A percentile compares a stretch with the other conserved stretches of the same genome.
Evolutionary conservation across 2,888 invertebrate species (phyloP).

Genomic region (Euspilapteryx auroguttella): DNA sequence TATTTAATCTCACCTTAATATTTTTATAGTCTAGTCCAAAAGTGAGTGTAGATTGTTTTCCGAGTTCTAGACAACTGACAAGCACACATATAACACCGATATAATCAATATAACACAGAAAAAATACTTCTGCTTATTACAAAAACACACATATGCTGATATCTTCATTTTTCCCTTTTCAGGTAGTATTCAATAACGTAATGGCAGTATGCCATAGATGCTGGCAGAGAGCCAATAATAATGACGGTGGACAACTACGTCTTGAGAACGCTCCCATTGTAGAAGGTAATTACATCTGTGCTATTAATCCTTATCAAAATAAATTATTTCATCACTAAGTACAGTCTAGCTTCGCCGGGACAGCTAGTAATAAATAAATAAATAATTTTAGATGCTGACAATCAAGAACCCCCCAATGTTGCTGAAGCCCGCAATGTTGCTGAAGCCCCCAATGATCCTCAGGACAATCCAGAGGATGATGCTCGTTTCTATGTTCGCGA

Average conservation of each 20-base stretch:
- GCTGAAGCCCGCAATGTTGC: not conserved
- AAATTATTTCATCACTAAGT: too few species aligned
- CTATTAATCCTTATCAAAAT: slow-evolving; percentile 1
- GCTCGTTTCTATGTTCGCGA: slow-evolving; percentile 3
- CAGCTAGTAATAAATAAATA: too few species aligned
- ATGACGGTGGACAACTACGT: not conserved
- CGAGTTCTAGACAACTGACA: slow-evolving; percentile 5
- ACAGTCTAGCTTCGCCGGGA: too few species aligned
- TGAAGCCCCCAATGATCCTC: slow-evolving; percentile 1
- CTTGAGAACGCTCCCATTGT: slow-evolving; percentile 2
- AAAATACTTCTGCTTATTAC: slow-evolving; percentile 4
- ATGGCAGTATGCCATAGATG: not conserved
- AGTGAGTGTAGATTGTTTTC: slow-evolving; percentile 5
- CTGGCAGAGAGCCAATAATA: not conserved
- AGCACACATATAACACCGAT: slow-evolving; percentile 5
- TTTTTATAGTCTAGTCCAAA: slow-evolving; percentile 5
- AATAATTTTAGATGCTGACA: slow-evolving; percentile 5
- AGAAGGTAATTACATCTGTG: slow-evolving; percentile 1
- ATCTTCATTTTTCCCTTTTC: not conserved
- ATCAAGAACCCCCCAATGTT: slow-evolving; percentile 5
- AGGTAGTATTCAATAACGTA: not conserved
- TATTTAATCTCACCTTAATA: slow-evolving; percentile 6
- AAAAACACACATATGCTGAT: slow-evolving; percentile 4
- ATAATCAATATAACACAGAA: slow-evolving; percentile 6
- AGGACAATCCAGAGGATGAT: slow-evolving; percentile 1